Conservation (phyloP, 2,113 vertebrate genomes). For the Rhipidura dahli region DNA sequence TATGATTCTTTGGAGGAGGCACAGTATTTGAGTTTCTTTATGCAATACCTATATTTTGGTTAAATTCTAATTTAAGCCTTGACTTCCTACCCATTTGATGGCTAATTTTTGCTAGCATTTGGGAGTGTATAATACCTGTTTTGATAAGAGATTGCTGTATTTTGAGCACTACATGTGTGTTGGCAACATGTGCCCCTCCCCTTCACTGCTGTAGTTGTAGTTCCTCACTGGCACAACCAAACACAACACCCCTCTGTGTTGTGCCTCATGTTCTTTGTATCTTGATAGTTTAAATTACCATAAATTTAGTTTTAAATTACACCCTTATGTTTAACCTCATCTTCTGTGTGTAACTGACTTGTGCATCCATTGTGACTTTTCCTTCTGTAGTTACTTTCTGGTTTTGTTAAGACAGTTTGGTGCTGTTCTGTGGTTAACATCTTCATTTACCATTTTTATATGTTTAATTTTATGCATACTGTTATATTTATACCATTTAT, state of each 20-base stretch:
- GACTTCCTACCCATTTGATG: background rate
- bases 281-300: background rate
- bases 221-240: background rate
- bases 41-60: background rate
- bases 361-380: background rate
- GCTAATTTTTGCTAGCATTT: background rate
- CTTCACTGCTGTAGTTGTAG: background rate
- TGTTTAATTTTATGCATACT: background rate
- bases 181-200: background rate
- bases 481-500: background rate
- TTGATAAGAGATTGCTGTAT: background rate
- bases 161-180: background rate
- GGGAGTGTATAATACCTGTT: background rate
- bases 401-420: background rate
- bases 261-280: background rate
- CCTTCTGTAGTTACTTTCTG: background rate
- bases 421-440: background rate
- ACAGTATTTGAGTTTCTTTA: background rate
- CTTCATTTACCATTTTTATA: background rate
- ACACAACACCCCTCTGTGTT: background rate
- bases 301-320: background rate
- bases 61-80: background rate
- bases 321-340: background rate
- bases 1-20: background rate
- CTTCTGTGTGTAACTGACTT: background rate